Conservation (phyloP, 2,797 vertebrate genomes). For the Aplochiton taeniatus region DNA sequence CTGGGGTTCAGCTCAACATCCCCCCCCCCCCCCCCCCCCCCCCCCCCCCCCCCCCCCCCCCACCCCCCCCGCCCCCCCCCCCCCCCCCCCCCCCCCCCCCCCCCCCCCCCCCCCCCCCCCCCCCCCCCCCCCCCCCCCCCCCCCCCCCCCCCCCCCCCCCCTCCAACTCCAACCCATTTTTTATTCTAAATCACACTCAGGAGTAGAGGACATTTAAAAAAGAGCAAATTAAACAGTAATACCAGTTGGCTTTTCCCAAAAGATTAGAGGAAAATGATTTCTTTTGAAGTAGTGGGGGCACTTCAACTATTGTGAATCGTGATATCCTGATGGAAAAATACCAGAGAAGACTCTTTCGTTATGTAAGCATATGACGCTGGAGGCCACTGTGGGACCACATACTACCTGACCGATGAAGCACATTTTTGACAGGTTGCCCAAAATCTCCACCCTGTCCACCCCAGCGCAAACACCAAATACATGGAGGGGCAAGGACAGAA, state of each 20-base stretch:
- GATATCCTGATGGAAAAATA: background rate
- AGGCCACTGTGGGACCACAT: slow-evolving; percentile 1
- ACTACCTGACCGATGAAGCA: slow-evolving; percentile 17
- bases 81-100: too few species aligned
- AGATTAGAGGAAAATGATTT: background rate
- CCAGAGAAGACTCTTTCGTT: background rate
- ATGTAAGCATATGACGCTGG: slow-evolving; percentile 19
- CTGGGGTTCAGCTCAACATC: slow-evolving; percentile 2
- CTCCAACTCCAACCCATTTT: background rate
- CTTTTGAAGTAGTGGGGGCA: too few species aligned
- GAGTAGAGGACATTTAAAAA: slow-evolving; percentile 9
- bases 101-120: too few species aligned
- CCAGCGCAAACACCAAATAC: slow-evolving; percentile 43
- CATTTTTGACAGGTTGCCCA: slow-evolving; percentile 32
- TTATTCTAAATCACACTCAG: slow-evolving; percentile 21
- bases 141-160: too few species aligned
- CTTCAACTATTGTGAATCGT: background rate
- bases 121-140: too few species aligned
- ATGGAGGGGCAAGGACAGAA: slow-evolving; percentile 42
- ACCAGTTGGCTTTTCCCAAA: background rate
- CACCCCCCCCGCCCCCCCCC: too few species aligned
- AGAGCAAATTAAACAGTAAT: slow-evolving; percentile 8
- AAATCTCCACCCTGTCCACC: slow-evolving; percentile 27
- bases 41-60: too few species aligned
- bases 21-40: too few species aligned